Base-by-base conservation (phyloP, 1,140 invertebrate genomes). In the Catajapyx aquilonaris region DNA sequence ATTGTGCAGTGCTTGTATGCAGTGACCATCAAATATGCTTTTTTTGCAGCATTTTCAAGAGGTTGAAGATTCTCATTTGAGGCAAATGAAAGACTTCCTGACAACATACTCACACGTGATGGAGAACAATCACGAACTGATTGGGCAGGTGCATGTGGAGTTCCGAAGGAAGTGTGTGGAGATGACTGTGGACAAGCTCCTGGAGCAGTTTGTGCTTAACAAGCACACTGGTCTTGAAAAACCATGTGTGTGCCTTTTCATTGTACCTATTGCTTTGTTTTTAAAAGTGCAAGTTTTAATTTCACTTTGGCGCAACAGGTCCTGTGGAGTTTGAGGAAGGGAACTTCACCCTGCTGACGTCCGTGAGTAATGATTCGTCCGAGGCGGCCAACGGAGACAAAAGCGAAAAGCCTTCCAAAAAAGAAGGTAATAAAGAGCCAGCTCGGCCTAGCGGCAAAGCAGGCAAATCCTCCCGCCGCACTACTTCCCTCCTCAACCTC, bases 21-120 rank as follows among this genome's bases (percentile, higher is more conserved):
- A n/a, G n/a, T n/a, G n/a, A n/a, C n/a, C n/a, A n/a, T n/a, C 11
- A 34, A 36, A 43, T 48, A 38, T 40, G 25, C 45, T 50, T 42
- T 35, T 20, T 25, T 60, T 52, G 36, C 46, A 76, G 75, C 79
- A 84, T 53, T 95, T 94, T 55, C 88, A 95, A 69, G 80, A 85
- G 57, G 71, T 93, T 17, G 88, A 94, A 59, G 81, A 88, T 51
- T 69, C 73, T 36, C 86, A 94, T 61, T 61, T 94, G 44, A 78
- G 73, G 47, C 84, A 91, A 54, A 93, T 95, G 85, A 90, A 91
- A 54, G 81, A 91, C 45, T 94, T 93, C 65, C 66, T 94, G 32
- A 81, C 80, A 49, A 73, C 71, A 15, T 95, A 91, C 60, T 71
- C 78, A 35, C 76, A 86, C 51, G 71, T 88, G 37, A 66, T 88